Conservation (phyloP, 2,797 vertebrate species). For the Picus viridis region DNA sequence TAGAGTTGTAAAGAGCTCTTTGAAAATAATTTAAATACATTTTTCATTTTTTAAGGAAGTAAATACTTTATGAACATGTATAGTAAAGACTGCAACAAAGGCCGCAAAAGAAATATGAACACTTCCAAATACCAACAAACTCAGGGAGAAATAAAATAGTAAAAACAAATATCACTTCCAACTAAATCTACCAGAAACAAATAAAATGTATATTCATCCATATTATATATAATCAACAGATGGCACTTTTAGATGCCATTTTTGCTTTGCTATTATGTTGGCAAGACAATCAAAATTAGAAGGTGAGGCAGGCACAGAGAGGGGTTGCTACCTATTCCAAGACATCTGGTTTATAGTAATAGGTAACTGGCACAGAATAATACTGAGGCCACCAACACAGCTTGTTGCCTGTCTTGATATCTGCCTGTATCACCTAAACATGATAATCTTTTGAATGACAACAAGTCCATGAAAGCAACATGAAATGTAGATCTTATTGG, state of each 20-base stretch:
- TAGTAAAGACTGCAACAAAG: not conserved
- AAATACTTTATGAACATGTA: not conserved
- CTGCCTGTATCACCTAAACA: not conserved
- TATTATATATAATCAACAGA: accelerated
- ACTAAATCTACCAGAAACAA: not conserved
- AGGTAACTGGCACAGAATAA: not conserved
- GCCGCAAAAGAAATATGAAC: not conserved
- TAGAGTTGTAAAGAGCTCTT: not conserved
- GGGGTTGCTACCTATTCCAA: not conserved
- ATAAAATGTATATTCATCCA: not conserved
- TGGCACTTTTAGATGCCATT: not conserved
- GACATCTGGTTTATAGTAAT: not conserved
- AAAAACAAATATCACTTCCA: not conserved
- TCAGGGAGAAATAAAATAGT: not conserved
- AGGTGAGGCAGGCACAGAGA: not conserved
- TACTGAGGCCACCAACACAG: not conserved
- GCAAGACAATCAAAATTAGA: not conserved
- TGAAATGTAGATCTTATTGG: not conserved
- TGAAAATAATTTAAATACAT: not conserved
- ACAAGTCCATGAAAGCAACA: not conserved
- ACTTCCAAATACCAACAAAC: not conserved
- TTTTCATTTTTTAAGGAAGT: not conserved
- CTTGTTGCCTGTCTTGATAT: not conserved
- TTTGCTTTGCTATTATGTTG: not conserved
- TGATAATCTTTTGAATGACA: not conserved